phyloP scores from a whole-genome alignment of 2,113 vertebrate genomes.

The Pithys albifrons region DNA sequence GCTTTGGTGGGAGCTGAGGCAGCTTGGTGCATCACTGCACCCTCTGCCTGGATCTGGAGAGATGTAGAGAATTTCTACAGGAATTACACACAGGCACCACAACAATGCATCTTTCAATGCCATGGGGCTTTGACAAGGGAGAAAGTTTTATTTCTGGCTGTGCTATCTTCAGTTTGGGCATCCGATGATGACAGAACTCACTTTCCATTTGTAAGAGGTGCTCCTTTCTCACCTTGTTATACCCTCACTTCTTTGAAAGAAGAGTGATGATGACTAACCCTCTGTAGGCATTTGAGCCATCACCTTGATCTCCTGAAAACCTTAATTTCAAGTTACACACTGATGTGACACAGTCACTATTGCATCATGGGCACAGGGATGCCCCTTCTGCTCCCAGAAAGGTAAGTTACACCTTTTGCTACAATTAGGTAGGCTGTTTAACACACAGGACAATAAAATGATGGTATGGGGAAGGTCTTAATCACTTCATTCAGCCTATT shows the following conservation, averaged over 20 bases:
- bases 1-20: neutral
- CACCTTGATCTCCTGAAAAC: neutral
- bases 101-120: neutral
- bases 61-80: fast-evolving
- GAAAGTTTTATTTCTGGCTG: neutral
- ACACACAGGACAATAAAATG: neutral
- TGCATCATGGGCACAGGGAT: neutral
- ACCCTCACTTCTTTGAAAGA: neutral
- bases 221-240: neutral
- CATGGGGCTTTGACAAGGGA: neutral
- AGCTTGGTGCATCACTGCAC: neutral
- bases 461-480: neutral
- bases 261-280: neutral
- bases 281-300: neutral
- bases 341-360: neutral
- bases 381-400: neutral
- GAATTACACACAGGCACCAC: neutral
- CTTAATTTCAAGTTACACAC: neutral
- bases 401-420: neutral
- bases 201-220: neutral
- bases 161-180: neutral
- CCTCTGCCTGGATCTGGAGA: neutral
- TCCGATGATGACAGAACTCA: neutral
- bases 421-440: neutral
- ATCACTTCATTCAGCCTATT: neutral